Evolutionary conservation across 2,888 invertebrate genomes (phyloP).

Genomic region (Synanthedon vespiformis): DNA sequence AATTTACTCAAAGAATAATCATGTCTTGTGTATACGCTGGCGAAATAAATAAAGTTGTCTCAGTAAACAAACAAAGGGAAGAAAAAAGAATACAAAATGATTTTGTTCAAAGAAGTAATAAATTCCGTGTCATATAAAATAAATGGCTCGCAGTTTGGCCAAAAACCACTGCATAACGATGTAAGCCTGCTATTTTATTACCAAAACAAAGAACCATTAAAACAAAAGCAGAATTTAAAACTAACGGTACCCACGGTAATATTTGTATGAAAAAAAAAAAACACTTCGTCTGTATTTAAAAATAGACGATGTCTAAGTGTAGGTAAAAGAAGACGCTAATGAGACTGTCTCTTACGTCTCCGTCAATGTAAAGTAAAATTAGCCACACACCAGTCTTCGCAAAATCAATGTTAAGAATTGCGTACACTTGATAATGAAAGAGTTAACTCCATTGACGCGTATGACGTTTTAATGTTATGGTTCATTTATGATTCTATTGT

Average conservation of each 20-base stretch:
- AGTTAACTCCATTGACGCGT: constrained; percentile 9
- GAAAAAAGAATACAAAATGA: constrained; percentile 4
- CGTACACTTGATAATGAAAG: constrained; percentile 9
- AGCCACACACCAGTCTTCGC: constrained; percentile 23
- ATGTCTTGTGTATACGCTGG: background rate
- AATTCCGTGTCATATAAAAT: constrained; percentile 1
- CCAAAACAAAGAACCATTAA: constrained; percentile 3
- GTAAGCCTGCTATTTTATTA: constrained; percentile 12
- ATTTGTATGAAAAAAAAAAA: background rate
- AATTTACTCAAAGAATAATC: too few relatives aligned
- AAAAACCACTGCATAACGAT: constrained; percentile 13
- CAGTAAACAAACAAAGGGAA: constrained; percentile 2
- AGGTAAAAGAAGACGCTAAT: constrained; percentile 51
- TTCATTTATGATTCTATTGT: background rate
- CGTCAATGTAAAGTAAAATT: constrained; percentile 21
- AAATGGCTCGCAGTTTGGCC: constrained; percentile 7
- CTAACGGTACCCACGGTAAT: background rate
- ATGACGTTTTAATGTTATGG: constrained; percentile 1
- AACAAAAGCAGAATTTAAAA: constrained; percentile 4
- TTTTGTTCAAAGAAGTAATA: constrained; percentile 6
- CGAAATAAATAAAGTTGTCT: constrained; percentile 4
- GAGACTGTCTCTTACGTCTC: constrained; percentile 19
- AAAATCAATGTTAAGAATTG: constrained; percentile 19
- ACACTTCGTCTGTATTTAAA: constrained; percentile 16
- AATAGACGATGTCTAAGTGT: constrained; percentile 41